A percentile compares a stretch with the other conserved stretches of the same genome.
Evolutionary conservation across 2,797 vertebrate genomes (phyloP).

Genomic region (Chaetophractus vellerosus): DNA sequence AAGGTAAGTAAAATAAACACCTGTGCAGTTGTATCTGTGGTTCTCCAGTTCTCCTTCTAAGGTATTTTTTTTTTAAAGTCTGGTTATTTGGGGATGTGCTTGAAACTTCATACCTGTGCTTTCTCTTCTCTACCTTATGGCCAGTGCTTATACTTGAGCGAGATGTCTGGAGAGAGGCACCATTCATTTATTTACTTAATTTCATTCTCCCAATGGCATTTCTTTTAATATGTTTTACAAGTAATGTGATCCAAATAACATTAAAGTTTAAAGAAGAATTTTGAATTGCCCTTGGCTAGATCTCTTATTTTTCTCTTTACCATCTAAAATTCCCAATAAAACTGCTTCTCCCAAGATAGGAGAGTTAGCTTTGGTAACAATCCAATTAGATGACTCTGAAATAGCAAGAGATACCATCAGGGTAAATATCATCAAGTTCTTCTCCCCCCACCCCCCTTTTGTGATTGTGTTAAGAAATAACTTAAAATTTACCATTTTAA

Average conservation of each 20-base stretch:
- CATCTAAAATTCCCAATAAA: constrained; percentile 7
- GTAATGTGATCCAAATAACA: background rate
- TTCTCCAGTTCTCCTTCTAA: constrained; percentile 72
- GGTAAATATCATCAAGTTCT: background rate
- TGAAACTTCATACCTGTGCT: background rate
- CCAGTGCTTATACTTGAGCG: background rate
- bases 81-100: background rate
- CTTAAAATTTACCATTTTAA: no score
- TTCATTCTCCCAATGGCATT: constrained; percentile 15
- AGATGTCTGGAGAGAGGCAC: background rate
- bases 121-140: background rate
- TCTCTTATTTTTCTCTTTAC: background rate
- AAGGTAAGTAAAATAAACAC: constrained; percentile 92
- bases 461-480: no score
- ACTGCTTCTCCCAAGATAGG: background rate
- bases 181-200: background rate
- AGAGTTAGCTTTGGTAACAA: background rate
- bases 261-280: constrained; percentile 13
- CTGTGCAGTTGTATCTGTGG: constrained; percentile 58
- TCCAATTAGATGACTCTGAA: background rate
- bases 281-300: constrained; percentile 5
- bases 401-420: background rate
- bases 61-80: background rate
- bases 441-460: background rate
- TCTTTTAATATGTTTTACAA: constrained; percentile 18